Evolutionary conservation across 1,140 invertebrate species (phyloP).

Genomic region (Campodea augens): DNA sequence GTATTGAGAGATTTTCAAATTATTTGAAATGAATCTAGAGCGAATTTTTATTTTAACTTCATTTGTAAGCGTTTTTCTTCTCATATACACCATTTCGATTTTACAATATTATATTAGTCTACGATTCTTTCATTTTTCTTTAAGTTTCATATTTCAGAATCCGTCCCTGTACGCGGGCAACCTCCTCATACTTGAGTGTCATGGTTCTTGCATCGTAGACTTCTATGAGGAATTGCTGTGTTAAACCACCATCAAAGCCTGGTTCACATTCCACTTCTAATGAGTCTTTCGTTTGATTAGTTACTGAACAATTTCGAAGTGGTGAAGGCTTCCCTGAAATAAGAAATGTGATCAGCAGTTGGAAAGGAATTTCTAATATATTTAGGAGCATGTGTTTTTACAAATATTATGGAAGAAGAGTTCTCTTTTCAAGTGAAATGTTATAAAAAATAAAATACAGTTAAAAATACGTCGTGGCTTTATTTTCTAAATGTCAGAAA

Average conservation of each 20-base stretch:
- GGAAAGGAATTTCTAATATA: no score
- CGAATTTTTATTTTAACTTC: no score
- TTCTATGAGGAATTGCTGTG: conserved; percentile 64
- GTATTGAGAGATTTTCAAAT: no score
- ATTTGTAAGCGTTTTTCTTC: conserved; percentile 5
- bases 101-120: conserved; percentile 19
- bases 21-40: no score
- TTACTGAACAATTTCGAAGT: conserved; percentile 60
- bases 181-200: conserved; percentile 19
- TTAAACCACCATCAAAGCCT: conserved; percentile 58
- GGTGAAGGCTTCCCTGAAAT: conserved; percentile 59
- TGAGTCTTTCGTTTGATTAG: conserved; percentile 49
- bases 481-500: no score
- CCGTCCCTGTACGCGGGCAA: conserved; percentile 13
- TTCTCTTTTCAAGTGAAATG: no score
- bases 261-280: conserved; percentile 53
- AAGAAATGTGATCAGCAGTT: no score
- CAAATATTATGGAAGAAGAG: no score
- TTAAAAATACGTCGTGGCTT: no score
- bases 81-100: conserved; percentile 6
- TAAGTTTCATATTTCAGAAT: conserved; percentile 3
- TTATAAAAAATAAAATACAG: no score
- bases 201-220: conserved; percentile 42
- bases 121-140: conserved; percentile 37
- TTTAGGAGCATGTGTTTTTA: no score